Evolutionary conservation across 2,113 vertebrate genomes (phyloP).

Genomic region (Neotoma lepida): DNA sequence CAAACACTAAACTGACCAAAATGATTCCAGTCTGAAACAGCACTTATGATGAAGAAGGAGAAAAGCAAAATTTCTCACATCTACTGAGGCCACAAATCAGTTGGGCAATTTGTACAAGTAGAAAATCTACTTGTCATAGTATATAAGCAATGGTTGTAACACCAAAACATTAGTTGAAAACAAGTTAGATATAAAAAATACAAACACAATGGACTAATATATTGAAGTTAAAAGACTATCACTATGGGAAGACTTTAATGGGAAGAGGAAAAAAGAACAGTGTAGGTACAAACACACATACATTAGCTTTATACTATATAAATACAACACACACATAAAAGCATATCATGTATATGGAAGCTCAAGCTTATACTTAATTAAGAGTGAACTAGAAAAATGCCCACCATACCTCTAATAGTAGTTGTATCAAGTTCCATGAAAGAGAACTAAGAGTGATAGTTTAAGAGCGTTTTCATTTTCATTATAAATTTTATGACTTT

Average conservation of each 20-base stretch:
- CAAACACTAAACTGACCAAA: slow-evolving; percentile 34
- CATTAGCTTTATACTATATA: not conserved
- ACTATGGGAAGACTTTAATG: not conserved
- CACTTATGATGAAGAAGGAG: not conserved
- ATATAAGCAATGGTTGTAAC: not conserved
- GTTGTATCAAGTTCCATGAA: slow-evolving; percentile 35
- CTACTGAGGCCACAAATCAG: not conserved
- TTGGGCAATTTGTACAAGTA: not conserved
- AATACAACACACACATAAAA: slow-evolving; percentile 38
- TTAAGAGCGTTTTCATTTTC: slow-evolving; percentile 42
- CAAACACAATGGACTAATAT: not conserved
- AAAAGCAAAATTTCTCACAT: slow-evolving; percentile 32
- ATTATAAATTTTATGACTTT: slow-evolving; percentile 42
- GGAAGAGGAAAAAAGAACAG: not conserved
- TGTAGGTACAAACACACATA: not conserved
- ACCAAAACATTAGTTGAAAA: slow-evolving; percentile 43
- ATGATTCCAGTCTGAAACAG: slow-evolving; percentile 34
- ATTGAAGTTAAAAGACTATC: not conserved
- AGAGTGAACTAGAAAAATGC: slow-evolving; percentile 33
- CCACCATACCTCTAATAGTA: not conserved
- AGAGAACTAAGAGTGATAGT: slow-evolving; percentile 9
- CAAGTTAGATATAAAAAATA: not conserved
- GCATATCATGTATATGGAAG: not conserved
- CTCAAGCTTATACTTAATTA: not conserved
- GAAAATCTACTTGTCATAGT: slow-evolving; percentile 43